Evolutionary conservation across 2,888 invertebrate species (phyloP).

Genomic region (Microplitis manilae): DNA sequence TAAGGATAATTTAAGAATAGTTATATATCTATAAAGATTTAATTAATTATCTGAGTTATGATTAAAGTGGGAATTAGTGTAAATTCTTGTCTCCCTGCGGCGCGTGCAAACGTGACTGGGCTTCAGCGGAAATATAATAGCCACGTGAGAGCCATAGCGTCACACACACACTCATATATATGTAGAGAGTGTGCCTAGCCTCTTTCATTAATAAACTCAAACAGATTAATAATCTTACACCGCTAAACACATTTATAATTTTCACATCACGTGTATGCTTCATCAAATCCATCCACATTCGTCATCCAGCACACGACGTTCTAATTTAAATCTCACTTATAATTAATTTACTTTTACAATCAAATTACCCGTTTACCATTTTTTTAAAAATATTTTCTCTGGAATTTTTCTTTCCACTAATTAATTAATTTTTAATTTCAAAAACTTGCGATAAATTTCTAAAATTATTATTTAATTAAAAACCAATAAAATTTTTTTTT

Average conservation of each 20-base stretch:
- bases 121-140: conserved; percentile 5
- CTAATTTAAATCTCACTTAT: conserved; percentile 62
- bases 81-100: conserved; percentile 13
- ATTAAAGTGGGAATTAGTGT: conserved; percentile 10
- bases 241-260: conserved; percentile 27
- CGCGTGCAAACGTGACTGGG: conserved; percentile 11
- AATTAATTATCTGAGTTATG: not conserved
- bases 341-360: conserved; percentile 53
- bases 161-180: conserved; percentile 6
- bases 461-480: too few relatives aligned
- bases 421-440: too few relatives aligned
- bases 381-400: too few relatives aligned
- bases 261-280: conserved; percentile 23
- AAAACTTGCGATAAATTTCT: too few relatives aligned
- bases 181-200: conserved; percentile 28
- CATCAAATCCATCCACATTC: conserved; percentile 55
- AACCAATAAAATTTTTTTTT: too few relatives aligned
- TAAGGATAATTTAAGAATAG: not conserved
- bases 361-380: too few relatives aligned
- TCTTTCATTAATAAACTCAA: conserved; percentile 38
- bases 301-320: conserved; percentile 62
- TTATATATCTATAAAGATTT: not conserved
- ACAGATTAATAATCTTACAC: conserved; percentile 39
- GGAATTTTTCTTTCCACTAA: too few relatives aligned
- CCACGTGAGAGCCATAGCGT: not conserved